Base-by-base conservation (phyloP, 2,797 vertebrate species). In the Halcyon badia region DNA sequence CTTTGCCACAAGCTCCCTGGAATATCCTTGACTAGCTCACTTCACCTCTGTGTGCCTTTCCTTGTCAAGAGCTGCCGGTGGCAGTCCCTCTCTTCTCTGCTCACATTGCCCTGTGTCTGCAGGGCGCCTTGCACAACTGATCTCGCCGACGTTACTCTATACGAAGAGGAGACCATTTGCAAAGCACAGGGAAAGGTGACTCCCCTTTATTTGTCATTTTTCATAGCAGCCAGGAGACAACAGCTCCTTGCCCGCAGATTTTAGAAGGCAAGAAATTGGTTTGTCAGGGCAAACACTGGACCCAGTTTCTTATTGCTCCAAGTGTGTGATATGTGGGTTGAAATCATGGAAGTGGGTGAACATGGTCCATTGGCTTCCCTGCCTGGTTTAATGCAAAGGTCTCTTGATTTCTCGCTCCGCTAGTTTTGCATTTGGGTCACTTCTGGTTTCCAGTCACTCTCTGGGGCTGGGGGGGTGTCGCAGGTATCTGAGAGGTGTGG, bases 1-100 rank as follows among this genome's bases (percentile, higher is more conserved):
- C 93, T 94, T 80, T 84, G 88, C 95, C 93, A 96, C 66, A 7
- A 83, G 71, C 93, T 95, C 80, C 85, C 91, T 90, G 83, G 94
- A 90, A 85, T 57, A 90, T 87, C 93, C 92, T 96, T 92, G 94
- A 88, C 90, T 46, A 48, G 78, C 81, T 96, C 71, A 2, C 35
- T 42, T 96, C 91, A 83, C 88, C 94, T 96, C 83, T 51, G 60
- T 31, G 52, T 71, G 90, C 77, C 93, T 97, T 89, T 76, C 86
- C 91, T 48, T 9, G 41, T 93, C 87, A 68, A 25, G 58, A 79
- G 81, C 89, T 75, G 79, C 82, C 2, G 7, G 78, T 60, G 52
- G 82, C 89, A 39, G 89, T 61, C 75, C 61, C 75, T 76, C 56
- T n/a, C 11, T 25, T 18, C 84, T 48, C 73, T 65, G 71, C 83